Conservation (phyloP, 2,888 invertebrate species). For the Drosophila pegasa region DNA sequence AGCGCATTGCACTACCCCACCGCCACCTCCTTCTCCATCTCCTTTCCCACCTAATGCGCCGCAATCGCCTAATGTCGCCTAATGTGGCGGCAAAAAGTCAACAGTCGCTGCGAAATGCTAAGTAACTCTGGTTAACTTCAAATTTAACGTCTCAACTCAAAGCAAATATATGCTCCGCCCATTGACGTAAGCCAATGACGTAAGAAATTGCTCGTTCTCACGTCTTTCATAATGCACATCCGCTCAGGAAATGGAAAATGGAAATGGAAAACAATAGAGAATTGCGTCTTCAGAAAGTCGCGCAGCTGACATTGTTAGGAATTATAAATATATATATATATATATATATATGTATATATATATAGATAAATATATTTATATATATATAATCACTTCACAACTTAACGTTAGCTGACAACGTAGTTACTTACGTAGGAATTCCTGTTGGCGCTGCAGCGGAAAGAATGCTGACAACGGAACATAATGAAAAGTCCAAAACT, state of each 20-base stretch:
- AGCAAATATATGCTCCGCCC: constrained; percentile 5
- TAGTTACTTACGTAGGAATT: constrained; percentile 3
- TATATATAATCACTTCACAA: constrained; percentile 1
- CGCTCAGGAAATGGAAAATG: too few relatives aligned
- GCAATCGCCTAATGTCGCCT: constrained; percentile 36
- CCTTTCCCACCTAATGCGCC: neutral
- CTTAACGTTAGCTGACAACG: neutral
- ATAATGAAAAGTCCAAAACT: constrained; percentile 55
- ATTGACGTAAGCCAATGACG: constrained; percentile 3
- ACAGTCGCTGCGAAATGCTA: constrained; percentile 60
- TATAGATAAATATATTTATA: too few relatives aligned
- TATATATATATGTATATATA: neutral
- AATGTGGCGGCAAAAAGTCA: constrained; percentile 78
- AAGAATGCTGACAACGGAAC: constrained; percentile 35
- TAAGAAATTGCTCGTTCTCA: constrained; percentile 8
- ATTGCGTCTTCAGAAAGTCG: neutral
- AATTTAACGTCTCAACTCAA: constrained; percentile 14
- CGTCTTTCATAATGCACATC: neutral
- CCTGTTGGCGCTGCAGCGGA: constrained; percentile 7
- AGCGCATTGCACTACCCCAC: constrained; percentile 1
- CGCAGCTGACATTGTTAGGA: neutral
- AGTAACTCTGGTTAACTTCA: constrained; percentile 29
- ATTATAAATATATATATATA: neutral
- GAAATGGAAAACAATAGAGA: neutral
- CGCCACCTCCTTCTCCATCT: neutral